These are phyloP conservation scores for Ibidorhyncha struthersii DNA, from an alignment of 2,113 vertebrate species.

Conservation along the genomic window DNA sequence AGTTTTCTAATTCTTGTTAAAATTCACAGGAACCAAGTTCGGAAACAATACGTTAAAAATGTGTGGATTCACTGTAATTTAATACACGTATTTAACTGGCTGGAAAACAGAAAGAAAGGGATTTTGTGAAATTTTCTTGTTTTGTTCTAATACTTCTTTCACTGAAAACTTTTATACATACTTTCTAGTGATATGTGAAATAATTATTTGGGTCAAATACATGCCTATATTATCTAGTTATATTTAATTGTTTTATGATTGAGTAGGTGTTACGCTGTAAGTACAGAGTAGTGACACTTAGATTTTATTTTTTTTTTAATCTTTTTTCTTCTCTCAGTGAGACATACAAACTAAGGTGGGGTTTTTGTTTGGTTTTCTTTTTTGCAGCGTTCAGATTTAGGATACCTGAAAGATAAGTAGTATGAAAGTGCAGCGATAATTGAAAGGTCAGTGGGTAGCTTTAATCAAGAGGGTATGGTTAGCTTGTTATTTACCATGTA, in stretches of 20 bases:
- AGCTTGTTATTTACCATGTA: not conserved
- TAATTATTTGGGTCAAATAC: not conserved
- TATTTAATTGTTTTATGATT: not conserved
- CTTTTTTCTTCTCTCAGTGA: not conserved
- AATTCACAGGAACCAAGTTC: not conserved
- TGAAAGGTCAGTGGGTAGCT: not conserved
- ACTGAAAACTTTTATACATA: not conserved
- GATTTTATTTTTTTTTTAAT: not conserved
- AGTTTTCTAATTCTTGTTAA: not conserved
- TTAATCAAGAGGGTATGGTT: not conserved
- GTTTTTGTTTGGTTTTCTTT: not conserved
- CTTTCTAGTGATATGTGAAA: not conserved
- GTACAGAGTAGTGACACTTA: not conserved
- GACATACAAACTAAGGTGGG: rapidly evolving
- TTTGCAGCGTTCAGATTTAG: not conserved
- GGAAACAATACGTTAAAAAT: not conserved
- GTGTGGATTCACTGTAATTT: not conserved
- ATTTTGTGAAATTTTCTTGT: not conserved
- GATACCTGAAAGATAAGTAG: not conserved
- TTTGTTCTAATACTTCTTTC: not conserved
- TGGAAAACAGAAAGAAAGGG: not conserved
- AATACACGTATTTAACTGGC: not conserved
- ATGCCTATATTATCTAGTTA: not conserved
- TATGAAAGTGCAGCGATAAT: not conserved
- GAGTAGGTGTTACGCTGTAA: not conserved